These are phyloP conservation scores for Alentia gelatinosa DNA, from an alignment of 2,888 invertebrate species.

Conservation along the genomic window DNA sequence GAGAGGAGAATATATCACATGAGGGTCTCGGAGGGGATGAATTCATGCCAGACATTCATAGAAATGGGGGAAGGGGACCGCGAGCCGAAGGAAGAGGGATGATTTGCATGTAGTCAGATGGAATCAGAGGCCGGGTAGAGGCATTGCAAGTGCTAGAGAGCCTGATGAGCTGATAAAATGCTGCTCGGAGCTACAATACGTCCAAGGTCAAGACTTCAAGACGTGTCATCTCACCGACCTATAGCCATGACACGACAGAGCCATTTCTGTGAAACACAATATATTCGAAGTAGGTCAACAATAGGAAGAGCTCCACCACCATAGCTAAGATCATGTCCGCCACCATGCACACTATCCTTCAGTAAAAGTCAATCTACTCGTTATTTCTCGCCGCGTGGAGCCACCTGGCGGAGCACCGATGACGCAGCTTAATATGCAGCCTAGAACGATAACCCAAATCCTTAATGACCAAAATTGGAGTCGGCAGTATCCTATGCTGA, in stretches of 20 bases:
- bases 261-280: neutral
- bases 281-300: conserved; percentile 24
- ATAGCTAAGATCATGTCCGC: neutral
- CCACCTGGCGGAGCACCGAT: neutral
- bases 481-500: neutral
- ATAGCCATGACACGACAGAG: neutral
- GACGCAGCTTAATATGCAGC: neutral
- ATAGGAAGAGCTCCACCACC: neutral
- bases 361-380: neutral
- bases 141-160: conserved; percentile 38
- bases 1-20: conserved; percentile 46
- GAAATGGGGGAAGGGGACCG: neutral
- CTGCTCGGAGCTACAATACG: conserved; percentile 35
- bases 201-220: neutral
- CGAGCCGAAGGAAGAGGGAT: neutral
- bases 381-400: neutral
- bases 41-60: conserved; percentile 53
- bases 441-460: neutral
- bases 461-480: neutral
- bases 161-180: conserved; percentile 52
- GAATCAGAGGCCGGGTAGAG: conserved; percentile 29
- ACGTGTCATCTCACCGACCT: neutral
- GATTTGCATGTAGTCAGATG: conserved; percentile 52
- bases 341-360: neutral
- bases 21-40: conserved; percentile 14